Evolutionary conservation across 2,113 vertebrate genomes (phyloP), one percentile per base, ranked within the genome.

Genomic region (Martes martes): DNA sequence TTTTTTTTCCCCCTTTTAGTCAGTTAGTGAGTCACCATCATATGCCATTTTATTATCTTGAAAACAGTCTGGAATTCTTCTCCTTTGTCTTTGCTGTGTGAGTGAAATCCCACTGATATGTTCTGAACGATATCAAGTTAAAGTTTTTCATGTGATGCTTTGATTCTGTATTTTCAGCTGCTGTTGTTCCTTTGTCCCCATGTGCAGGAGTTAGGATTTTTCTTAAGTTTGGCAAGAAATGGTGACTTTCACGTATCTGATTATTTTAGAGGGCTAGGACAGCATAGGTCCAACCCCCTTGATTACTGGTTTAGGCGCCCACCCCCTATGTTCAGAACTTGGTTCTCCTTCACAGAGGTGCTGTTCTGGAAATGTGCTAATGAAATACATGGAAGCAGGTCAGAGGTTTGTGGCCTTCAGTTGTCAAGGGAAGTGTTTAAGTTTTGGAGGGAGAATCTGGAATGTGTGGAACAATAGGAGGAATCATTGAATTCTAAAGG

Each of bases 11-110:
- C 74, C 91, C 90, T 90, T 92, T 91, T 73, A 94, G 96, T 97
- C 97, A 97, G 36, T 86, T 71, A 59, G 63, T 97, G 97, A 92
- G 96, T 98, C 97, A 97, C 91, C 71, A 9, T 97, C 97, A 6
- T 47, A 52, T 96, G 97, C 84, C 50, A 23, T 97, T 98, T 97
- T 96, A 96, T 95, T 42, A 7, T 89, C 96, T 88, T 91, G n/a
- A 94, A 96, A 96, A 97, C 91, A 80, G 95, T 96, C 89, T 95
- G 97, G 96, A 96, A 93, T 82, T 81, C 92, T 96, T 96, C 50
- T 85, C 80, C 67, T 96, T 21, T 93, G 24, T 91, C 78, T 76
- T 0, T 79, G 74, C 95, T 73, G 9, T 85, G 13, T 80, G 73
- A 83, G 11, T n/a, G 26, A 89, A 93, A 67, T 89, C 50, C 31